Conservation (phyloP, 2,113 vertebrate genomes). For the Nyctibius bracteatus region DNA sequence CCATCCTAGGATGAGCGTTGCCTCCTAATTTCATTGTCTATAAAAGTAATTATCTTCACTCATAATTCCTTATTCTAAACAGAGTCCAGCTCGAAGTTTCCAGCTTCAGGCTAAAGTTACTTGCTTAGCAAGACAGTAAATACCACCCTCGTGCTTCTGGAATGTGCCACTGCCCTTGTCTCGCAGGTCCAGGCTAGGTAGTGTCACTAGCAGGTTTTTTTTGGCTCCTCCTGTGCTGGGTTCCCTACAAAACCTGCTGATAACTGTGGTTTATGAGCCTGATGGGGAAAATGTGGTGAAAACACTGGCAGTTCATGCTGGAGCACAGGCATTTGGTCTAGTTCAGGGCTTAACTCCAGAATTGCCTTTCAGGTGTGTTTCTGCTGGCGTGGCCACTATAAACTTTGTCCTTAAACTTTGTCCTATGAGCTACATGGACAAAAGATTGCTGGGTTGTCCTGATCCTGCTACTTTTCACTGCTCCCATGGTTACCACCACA, state of each 20-base stretch:
- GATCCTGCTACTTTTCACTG: accelerated
- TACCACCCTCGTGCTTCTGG: background rate
- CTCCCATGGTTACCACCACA: accelerated
- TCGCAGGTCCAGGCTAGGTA: background rate
- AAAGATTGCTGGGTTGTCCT: background rate
- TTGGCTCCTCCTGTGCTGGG: background rate
- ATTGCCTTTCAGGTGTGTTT: background rate
- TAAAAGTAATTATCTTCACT: background rate
- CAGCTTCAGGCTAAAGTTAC: background rate
- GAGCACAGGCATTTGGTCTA: background rate
- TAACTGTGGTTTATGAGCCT: background rate
- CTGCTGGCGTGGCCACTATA: background rate
- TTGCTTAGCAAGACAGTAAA: background rate
- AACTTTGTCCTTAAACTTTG: background rate
- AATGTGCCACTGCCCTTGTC: background rate
- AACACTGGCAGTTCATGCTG: background rate
- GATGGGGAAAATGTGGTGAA: background rate
- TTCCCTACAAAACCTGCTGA: background rate
- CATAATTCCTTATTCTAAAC: background rate
- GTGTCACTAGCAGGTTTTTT: background rate
- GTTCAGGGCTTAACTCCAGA: background rate
- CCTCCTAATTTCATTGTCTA: background rate
- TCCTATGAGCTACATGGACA: background rate
- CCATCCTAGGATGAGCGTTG: background rate
- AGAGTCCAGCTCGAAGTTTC: background rate